A percentile compares a stretch with the other conserved stretches of the same genome.
Conservation (phyloP, 2,888 invertebrate species). For the Sphinx pinastri region DNA sequence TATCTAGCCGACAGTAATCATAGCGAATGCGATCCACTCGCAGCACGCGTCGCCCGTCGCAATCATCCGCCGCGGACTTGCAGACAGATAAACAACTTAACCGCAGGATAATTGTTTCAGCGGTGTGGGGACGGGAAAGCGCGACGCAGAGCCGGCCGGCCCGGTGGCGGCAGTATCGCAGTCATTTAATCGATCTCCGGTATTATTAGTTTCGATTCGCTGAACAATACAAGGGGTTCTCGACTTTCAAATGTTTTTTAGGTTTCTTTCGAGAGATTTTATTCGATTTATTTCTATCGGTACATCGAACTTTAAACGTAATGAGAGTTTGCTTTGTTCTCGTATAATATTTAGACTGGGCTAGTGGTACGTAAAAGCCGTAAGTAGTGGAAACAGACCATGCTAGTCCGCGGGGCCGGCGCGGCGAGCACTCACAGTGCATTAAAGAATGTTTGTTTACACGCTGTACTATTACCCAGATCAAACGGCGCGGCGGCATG, state of each 20-base stretch:
- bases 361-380: not conserved
- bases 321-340: not conserved
- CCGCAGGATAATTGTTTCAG: not conserved
- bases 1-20: too few species aligned
- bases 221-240: not conserved
- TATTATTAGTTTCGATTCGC: constrained; percentile 1
- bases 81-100: constrained; percentile 2
- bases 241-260: not conserved
- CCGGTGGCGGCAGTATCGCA: not conserved
- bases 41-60: too few species aligned
- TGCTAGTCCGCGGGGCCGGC: not conserved
- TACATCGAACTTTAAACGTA: not conserved
- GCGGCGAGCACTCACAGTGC: not conserved
- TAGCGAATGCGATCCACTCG: too few species aligned
- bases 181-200: not conserved
- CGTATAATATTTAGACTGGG: not conserved
- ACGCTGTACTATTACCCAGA: not conserved
- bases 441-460: constrained; percentile 12
- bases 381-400: not conserved
- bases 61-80: too few species aligned
- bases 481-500: not conserved
- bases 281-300: not conserved
- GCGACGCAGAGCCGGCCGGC: not conserved
- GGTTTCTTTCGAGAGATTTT: not conserved
- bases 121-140: not conserved